Evolutionary conservation across 2,113 vertebrate species (phyloP).

Genomic region (Vulpes vulpes): DNA sequence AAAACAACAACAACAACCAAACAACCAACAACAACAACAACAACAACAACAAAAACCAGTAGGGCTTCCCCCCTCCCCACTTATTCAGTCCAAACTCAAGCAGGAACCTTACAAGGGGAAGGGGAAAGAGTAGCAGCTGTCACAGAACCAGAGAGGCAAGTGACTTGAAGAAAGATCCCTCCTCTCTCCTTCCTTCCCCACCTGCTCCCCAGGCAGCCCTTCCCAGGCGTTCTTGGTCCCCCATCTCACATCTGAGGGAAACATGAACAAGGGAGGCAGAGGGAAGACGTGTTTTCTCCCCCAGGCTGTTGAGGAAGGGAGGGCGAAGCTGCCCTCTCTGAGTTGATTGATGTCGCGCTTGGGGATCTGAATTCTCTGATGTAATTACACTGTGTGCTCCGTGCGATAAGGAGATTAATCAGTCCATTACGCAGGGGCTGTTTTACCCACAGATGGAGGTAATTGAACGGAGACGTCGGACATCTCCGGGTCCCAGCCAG

Average conservation of each 20-base stretch:
- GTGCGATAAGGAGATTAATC: constrained; percentile 94
- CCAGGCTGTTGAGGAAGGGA: constrained; percentile 49
- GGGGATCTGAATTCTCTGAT: constrained; percentile 88
- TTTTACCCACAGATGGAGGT: constrained; percentile 87
- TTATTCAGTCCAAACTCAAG: neutral
- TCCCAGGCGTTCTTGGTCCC: neutral
- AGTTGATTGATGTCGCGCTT: constrained; percentile 91
- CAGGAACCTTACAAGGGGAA: neutral
- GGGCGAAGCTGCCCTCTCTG: constrained; percentile 64
- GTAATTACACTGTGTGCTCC: constrained; percentile 93
- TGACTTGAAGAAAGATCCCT: neutral
- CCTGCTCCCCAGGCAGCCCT: neutral
- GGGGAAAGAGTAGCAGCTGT: neutral
- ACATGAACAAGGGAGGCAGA: neutral
- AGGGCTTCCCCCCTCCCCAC: no score
- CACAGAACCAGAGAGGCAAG: neutral
- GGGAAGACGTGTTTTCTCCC: neutral
- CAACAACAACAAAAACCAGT: no score
- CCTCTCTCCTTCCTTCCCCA: neutral
- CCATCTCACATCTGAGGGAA: neutral
- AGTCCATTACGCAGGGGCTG: constrained; percentile 88
- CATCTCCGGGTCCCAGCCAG: constrained; percentile 43
- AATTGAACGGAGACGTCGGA: constrained; percentile 89
- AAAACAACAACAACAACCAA: no score
- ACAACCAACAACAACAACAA: no score